phyloP scores from a whole-genome alignment of 64 coral and sea anemone species.

The Orbicella faveolata region DNA sequence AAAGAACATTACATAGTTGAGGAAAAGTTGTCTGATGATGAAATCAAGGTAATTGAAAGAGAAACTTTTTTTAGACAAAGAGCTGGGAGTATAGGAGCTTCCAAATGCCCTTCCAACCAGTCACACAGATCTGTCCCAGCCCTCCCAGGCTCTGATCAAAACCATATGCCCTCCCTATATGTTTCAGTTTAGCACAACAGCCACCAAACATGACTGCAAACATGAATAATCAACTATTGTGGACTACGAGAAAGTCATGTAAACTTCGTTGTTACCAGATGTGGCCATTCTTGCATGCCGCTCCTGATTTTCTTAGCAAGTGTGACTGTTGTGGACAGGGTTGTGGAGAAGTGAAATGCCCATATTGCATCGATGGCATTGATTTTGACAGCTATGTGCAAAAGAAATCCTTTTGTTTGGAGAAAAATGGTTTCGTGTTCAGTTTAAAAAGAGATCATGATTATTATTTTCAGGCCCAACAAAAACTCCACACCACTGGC shows the following conservation, averaged over 20 bases:
- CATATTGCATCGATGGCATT: neutral
- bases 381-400: slow-evolving; percentile 40
- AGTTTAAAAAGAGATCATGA: neutral
- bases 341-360: slow-evolving; percentile 43
- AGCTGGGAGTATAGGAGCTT: slow-evolving; percentile 36
- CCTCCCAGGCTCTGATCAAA: slow-evolving; percentile 55
- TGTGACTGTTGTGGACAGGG: neutral
- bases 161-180: slow-evolving; percentile 49
- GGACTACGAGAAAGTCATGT: neutral
- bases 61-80: slow-evolving; percentile 50
- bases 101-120: neutral
- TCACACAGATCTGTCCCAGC: slow-evolving; percentile 31
- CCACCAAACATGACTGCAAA: slow-evolving; percentile 44
- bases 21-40: too few species aligned
- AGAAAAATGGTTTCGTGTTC: neutral
- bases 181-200: neutral
- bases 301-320: slow-evolving; percentile 36
- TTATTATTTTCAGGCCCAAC: slow-evolving; percentile 16
- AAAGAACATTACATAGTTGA: too few species aligned
- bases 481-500: neutral
- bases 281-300: slow-evolving; percentile 52
- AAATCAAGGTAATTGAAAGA: slow-evolving; percentile 7
- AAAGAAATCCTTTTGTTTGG: neutral
- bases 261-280: neutral
- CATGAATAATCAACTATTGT: slow-evolving; percentile 24